phyloP scores from a whole-genome alignment of 92 coral and sea anemone species.

The Pocillopora grandis region DNA sequence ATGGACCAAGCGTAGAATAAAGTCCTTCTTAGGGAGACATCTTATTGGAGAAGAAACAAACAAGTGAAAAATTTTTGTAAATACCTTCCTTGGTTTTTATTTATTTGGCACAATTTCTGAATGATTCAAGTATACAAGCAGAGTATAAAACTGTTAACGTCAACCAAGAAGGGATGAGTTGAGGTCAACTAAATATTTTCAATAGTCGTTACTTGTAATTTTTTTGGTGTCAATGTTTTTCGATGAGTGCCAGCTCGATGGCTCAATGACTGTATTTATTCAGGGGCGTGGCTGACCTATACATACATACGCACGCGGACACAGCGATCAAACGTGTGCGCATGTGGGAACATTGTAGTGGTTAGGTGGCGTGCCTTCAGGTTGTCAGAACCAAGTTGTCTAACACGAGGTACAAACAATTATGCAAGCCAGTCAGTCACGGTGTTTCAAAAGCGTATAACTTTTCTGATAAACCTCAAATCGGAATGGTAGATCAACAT shows the following conservation, averaged over 20 bases:
- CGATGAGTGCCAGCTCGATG: background rate
- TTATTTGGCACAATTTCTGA: background rate
- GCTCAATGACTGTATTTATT: constrained; percentile 4
- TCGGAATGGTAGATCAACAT: no score
- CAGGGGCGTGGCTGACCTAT: no score
- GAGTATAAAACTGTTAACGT: background rate
- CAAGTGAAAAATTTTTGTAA: background rate
- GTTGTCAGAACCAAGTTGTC: no score
- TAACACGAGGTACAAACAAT: no score
- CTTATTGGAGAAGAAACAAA: background rate
- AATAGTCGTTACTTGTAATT: background rate
- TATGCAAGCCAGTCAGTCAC: no score
- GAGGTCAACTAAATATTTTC: background rate
- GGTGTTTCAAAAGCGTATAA: no score
- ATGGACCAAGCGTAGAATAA: constrained; percentile 85
- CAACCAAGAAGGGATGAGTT: no score
- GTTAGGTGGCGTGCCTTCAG: no score
- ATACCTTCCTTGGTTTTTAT: background rate
- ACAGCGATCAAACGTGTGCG: no score
- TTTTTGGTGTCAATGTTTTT: background rate
- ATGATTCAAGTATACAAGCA: background rate
- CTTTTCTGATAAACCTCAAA: no score
- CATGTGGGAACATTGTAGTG: no score
- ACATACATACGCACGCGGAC: no score
- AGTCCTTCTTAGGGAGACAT: background rate